Base-by-base conservation (phyloP, 2,797 vertebrate species). In the Petrocephalus schoutedeni region DNA sequence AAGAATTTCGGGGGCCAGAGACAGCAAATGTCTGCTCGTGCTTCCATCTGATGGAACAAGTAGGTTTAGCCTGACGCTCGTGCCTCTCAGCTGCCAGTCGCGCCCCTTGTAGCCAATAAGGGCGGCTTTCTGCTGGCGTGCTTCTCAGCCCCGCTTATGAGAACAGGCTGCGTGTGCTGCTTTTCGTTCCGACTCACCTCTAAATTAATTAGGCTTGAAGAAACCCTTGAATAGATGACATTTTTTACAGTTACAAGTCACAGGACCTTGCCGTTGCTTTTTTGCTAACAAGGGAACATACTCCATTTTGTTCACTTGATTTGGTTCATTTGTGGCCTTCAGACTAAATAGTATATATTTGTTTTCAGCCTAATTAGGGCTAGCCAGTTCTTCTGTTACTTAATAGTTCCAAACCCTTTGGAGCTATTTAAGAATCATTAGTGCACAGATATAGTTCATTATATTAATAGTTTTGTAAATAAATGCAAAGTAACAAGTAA, bases 171-270 rank as follows among this genome's bases (percentile, higher is more conserved):
- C 12, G 23, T 57, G 5, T 16, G 23, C 56, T 61, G 32, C 5
- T 41, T 58, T 86, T n/a, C 45, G 56, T 86, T 32, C 85, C 28
- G 16, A 6, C 32, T 59, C 28, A 59, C 56, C 54, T 86, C 83
- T 36, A 58, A 86, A 86, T 86, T 58, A 86, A 86, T 86, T 86
- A 58, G 85, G 28, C 85, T 58, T 86, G 85, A 86, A 86, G 85
- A 86, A 86, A 41, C 16, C 21, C 53, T 57, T 57, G 53, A 85
- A 85, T 57, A 41, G 16, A 56, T 86, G 28, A 86, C 85, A 86
- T 58, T 59, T 36, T 58, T 86, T 58, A 58, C 36, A 58, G 85
- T 86, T 36, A 86, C 54, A 86, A 32, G 49, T 54, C 54, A 57
- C 83, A 85, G 83, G 83, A 57, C 54, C 53, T 36, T 85, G 82